phyloP scores from a whole-genome alignment of 2,888 invertebrate genomes.

The Sycophila texana region DNA sequence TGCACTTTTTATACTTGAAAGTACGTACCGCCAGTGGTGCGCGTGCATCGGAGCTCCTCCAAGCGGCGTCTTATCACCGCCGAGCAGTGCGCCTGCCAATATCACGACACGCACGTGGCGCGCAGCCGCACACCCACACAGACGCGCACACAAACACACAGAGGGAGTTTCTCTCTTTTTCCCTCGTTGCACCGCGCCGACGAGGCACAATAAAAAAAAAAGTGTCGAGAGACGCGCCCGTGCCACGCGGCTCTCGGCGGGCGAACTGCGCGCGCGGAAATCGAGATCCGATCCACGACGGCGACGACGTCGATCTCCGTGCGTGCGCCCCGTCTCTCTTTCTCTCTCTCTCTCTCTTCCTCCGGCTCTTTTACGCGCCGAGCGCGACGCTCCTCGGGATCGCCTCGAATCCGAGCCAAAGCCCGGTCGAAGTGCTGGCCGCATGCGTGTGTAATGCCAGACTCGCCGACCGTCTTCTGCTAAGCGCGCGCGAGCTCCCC shows the following conservation, averaged over 20 bases:
- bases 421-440: background rate
- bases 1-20: no score
- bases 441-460: background rate
- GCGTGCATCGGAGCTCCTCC: no score
- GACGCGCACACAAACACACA: background rate
- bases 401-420: conserved; percentile 18
- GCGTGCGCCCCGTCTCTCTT: background rate
- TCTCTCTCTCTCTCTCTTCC: conserved; percentile 25
- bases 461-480: background rate
- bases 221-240: background rate
- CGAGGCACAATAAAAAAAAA: background rate
- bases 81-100: no score
- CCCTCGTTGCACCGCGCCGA: background rate
- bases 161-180: background rate
- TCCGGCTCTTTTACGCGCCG: background rate
- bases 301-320: conserved; percentile 5
- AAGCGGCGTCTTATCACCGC: no score
- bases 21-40: no score
- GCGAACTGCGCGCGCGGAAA: conserved; percentile 28
- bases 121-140: no score
- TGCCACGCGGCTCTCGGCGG: background rate
- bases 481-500: background rate
- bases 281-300: conserved; percentile 34
- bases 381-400: conserved; percentile 40
- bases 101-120: no score